phyloP scores from a whole-genome alignment of 2,888 invertebrate species.

The Notocelia uddmanniana region DNA sequence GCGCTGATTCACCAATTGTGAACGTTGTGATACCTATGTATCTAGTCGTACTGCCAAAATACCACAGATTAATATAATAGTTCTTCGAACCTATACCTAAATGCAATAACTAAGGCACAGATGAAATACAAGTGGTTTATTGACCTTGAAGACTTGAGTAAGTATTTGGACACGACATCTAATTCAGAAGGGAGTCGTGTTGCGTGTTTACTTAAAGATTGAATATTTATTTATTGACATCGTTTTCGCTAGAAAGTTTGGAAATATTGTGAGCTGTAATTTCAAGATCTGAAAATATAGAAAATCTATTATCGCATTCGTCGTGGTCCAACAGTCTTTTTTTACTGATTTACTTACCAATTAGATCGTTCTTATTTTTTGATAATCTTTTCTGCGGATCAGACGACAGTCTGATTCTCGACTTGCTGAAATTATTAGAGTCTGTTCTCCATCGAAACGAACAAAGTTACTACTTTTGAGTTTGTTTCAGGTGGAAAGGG shows the following conservation, averaged over 20 bases:
- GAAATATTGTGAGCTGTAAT: not conserved
- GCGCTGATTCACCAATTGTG: conserved; percentile 27
- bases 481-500: conserved; percentile 85
- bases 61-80: no score
- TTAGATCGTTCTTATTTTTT: not conserved
- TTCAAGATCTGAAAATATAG: not conserved
- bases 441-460: not conserved
- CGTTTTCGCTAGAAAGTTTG: not conserved
- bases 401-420: no score
- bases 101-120: no score
- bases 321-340: not conserved
- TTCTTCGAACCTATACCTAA: conserved; percentile 9
- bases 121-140: conserved; percentile 12
- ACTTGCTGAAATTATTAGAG: not conserved
- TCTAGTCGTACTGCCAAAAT: no score
- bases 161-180: conserved; percentile 14
- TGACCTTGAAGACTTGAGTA: conserved; percentile 21
- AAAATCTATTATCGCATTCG: conserved; percentile 6
- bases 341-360: not conserved
- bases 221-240: conserved; percentile 9
- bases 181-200: conserved; percentile 5
- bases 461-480: not conserved
- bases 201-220: conserved; percentile 7
- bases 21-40: conserved; percentile 3
- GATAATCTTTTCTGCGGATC: not conserved